phyloP scores from a whole-genome alignment of 2,888 invertebrate genomes.

The Mythimna loreyi region DNA sequence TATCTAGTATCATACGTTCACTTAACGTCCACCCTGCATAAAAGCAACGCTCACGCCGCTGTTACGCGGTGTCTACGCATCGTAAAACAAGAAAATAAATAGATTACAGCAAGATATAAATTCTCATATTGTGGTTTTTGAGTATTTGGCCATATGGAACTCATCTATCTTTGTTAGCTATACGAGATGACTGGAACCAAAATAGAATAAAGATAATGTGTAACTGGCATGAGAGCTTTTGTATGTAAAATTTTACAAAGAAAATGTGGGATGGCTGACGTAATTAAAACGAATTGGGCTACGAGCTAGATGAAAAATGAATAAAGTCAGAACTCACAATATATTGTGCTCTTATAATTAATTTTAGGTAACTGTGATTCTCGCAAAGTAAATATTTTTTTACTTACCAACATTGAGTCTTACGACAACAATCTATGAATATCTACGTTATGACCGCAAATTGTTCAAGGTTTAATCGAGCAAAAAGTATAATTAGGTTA shows the following conservation, averaged over 20 bases:
- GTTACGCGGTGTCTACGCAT: not conserved
- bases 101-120: not conserved
- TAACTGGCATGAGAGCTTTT: constrained; percentile 32
- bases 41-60: not conserved
- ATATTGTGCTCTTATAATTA: not conserved
- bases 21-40: not conserved
- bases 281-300: constrained; percentile 46
- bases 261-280: constrained; percentile 35
- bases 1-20: not conserved
- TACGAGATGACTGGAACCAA: constrained; percentile 18
- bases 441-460: too few species aligned
- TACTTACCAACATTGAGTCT: too few species aligned
- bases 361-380: constrained; percentile 2
- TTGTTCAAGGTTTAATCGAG: too few species aligned
- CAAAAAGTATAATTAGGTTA: too few species aligned
- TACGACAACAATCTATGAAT: too few species aligned
- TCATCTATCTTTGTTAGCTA: constrained; percentile 35
- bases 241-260: constrained; percentile 48
- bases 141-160: constrained; percentile 3
- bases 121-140: constrained; percentile 3
- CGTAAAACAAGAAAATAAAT: not conserved
- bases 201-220: constrained; percentile 41
- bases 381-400: not conserved
- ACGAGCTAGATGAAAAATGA: constrained; percentile 24
- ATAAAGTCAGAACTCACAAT: not conserved